Percentiles rank a stretch among this genome's conserved stretches.
These are phyloP conservation scores for Stichopus chloronotus DNA, from an alignment of 35 echinoderm and acorn worm species.

Conservation along the genomic window DNA sequence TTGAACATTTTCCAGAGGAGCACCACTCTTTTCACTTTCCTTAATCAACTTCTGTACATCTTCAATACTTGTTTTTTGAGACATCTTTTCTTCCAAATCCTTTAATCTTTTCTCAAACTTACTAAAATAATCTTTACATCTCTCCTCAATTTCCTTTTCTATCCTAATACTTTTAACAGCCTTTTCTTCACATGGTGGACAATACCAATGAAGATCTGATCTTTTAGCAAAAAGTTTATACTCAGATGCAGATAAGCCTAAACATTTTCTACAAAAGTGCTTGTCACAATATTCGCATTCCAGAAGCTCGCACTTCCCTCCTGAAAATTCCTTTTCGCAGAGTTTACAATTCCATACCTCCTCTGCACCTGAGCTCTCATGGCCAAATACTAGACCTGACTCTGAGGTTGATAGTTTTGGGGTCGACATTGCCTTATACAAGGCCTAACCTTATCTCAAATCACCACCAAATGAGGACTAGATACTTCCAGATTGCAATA, in stretches of 20 bases:
- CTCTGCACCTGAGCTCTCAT: constrained; percentile 24
- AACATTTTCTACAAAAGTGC: constrained; percentile 16
- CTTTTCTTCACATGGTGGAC: constrained; percentile 39
- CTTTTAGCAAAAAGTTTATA: constrained; percentile 18
- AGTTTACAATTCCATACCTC: neutral
- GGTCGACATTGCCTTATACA: constrained; percentile 3
- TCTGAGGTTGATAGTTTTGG: constrained; percentile 18
- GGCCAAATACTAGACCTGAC: constrained; percentile 2
- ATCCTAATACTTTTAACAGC: constrained; percentile 19
- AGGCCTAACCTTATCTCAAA: neutral
- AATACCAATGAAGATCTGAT: constrained; percentile 18
- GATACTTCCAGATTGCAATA: neutral
- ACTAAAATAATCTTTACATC: too few relatives aligned
- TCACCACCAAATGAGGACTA: constrained; percentile 14
- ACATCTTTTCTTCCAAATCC: too few relatives aligned
- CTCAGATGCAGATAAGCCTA: constrained; percentile 22
- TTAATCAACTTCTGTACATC: constrained; percentile 19
- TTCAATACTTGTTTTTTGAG: constrained; percentile 35
- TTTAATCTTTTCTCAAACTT: too few relatives aligned
- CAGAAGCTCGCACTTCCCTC: constrained; percentile 16
- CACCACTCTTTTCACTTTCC: constrained; percentile 14
- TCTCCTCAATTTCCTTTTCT: constrained; percentile 24
- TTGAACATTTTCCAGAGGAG: neutral
- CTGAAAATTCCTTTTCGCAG: constrained; percentile 1
- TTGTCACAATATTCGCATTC: constrained; percentile 24